Conservation (phyloP, 2,888 invertebrate species). For the Cylindroiulus punctatus region DNA sequence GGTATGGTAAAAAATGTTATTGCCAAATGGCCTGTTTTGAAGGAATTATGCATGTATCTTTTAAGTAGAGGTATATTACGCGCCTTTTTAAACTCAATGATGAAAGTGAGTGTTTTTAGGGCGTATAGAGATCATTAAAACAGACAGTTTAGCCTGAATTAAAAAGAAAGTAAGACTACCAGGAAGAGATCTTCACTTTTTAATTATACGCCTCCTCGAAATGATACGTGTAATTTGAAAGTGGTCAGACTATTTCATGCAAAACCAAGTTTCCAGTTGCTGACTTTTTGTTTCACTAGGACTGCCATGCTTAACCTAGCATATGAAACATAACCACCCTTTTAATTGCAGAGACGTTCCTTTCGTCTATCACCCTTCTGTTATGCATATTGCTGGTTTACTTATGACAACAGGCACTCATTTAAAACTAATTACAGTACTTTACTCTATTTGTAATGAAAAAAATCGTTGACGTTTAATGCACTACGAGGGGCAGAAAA, state of each 20-base stretch:
- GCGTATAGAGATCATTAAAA: not conserved
- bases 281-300: not conserved
- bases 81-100: not conserved
- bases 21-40: not conserved
- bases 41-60: not conserved
- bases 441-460: not conserved
- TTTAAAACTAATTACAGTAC: not conserved
- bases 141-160: not conserved
- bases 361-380: not conserved
- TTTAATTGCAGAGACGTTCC: not conserved
- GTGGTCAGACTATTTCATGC: not conserved
- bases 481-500: not conserved
- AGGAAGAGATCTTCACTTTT: not conserved
- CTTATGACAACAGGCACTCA: not conserved
- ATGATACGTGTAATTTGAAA: not conserved
- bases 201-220: not conserved
- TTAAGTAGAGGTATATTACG: not conserved
- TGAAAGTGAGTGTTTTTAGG: not conserved
- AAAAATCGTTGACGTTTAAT: not conserved
- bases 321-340: conserved; percentile 5
- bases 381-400: not conserved
- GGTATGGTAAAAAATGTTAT: not conserved
- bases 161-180: conserved; percentile 22
- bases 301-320: conserved; percentile 6
- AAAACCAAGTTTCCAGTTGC: not conserved